phyloP scores from a whole-genome alignment of 2,888 invertebrate species.

The Napeogenes inachia region DNA sequence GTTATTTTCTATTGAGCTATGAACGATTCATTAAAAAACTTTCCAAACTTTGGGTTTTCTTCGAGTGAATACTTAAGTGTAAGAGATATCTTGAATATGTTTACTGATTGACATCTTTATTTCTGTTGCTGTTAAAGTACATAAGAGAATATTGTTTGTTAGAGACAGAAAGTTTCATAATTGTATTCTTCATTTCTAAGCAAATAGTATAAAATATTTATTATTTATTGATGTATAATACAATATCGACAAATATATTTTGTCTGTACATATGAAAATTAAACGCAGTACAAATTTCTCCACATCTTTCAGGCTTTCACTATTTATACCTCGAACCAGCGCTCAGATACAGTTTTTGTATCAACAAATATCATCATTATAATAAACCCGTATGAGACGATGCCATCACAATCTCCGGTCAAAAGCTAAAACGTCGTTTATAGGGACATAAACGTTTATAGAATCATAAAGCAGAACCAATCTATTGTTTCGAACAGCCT shows the following conservation, averaged over 20 bases:
- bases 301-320: background rate
- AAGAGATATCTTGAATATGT: no score
- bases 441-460: slow-evolving; percentile 74
- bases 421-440: slow-evolving; percentile 73
- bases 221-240: no score
- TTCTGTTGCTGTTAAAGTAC: no score
- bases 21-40: slow-evolving; percentile 10
- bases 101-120: no score
- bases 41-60: slow-evolving; percentile 1
- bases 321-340: slow-evolving; percentile 1
- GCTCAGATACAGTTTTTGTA: slow-evolving; percentile 22
- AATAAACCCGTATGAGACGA: slow-evolving; percentile 67
- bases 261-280: no score
- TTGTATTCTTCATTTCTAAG: no score
- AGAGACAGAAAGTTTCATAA: no score
- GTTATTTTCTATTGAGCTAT: slow-evolving; percentile 14
- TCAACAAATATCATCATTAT: slow-evolving; percentile 35
- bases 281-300: background rate
- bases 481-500: slow-evolving; percentile 71
- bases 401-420: slow-evolving; percentile 68
- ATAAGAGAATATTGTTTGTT: no score
- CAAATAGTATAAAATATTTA: no score
- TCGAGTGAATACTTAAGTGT: no score
- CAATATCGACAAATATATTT: no score
- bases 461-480: slow-evolving; percentile 74